Percentiles rank a stretch among this genome's conserved stretches.
phyloP scores from a whole-genome alignment of 2,888 invertebrate species.

The Drosophila anceps region DNA sequence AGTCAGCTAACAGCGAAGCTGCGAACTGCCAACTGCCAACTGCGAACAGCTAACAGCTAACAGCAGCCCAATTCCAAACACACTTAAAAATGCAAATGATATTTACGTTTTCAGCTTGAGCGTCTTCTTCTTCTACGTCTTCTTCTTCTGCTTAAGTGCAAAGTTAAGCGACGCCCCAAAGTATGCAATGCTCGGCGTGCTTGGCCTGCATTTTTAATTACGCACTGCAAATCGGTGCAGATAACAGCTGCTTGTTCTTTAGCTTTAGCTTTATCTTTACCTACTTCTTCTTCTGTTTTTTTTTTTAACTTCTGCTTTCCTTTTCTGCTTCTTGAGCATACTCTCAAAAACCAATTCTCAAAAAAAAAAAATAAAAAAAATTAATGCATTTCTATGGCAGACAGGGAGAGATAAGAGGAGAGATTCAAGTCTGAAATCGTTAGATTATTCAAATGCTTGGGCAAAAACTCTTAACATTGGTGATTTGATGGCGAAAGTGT shows the following conservation, averaged over 20 bases:
- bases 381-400: background rate
- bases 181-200: slow-evolving; percentile 52
- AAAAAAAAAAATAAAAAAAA: background rate
- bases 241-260: slow-evolving; percentile 46
- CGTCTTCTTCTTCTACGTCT: slow-evolving; percentile 18
- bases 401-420: background rate
- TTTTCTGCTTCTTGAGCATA: background rate
- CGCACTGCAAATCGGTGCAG: slow-evolving; percentile 66
- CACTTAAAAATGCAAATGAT: slow-evolving; percentile 79
- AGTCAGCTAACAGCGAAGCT: slow-evolving; percentile 24
- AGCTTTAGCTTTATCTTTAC: slow-evolving; percentile 15
- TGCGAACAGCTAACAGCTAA: slow-evolving; percentile 15
- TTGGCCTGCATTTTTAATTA: slow-evolving; percentile 77
- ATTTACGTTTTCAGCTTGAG: slow-evolving; percentile 71
- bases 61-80: slow-evolving; percentile 50
- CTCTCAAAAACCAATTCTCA: slow-evolving; percentile 30
- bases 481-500: slow-evolving; percentile 19
- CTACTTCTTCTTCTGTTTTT: background rate
- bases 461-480: background rate
- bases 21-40: slow-evolving; percentile 10
- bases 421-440: background rate
- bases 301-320: background rate
- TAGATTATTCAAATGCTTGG: slow-evolving; percentile 14
- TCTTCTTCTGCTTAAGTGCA: slow-evolving; percentile 63
- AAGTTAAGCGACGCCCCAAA: slow-evolving; percentile 75